phyloP scores from a whole-genome alignment of 2,888 invertebrate genomes.

The Metalampra italica region DNA sequence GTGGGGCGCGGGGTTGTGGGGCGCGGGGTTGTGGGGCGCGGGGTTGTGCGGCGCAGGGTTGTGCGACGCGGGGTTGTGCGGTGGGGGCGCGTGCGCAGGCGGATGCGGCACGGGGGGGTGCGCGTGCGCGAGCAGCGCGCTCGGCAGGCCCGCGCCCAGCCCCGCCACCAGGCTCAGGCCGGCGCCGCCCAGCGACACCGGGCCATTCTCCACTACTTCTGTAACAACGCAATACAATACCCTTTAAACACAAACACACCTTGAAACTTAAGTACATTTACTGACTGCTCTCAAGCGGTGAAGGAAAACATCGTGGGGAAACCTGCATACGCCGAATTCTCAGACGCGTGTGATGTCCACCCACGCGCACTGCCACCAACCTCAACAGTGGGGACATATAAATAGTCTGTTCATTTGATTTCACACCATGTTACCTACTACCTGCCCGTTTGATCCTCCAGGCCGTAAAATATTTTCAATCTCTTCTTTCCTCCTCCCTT shows the following conservation, averaged over 20 bases:
- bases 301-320: too few relatives aligned
- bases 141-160: slow-evolving; percentile 24
- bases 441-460: too few relatives aligned
- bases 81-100: slow-evolving; percentile 8
- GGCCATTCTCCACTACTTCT: slow-evolving; percentile 77
- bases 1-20: slow-evolving; percentile 19
- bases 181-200: slow-evolving; percentile 55
- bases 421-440: too few relatives aligned
- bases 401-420: too few relatives aligned
- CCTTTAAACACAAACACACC: not conserved
- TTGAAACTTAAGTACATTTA: not conserved
- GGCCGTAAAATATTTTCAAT: too few relatives aligned
- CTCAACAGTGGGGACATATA: too few relatives aligned
- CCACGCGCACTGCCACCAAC: too few relatives aligned
- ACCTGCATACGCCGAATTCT: too few relatives aligned
- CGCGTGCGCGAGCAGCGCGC: slow-evolving; percentile 39
- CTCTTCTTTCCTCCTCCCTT: too few relatives aligned
- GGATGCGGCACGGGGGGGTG: slow-evolving; percentile 28
- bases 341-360: too few relatives aligned
- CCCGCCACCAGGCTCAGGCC: slow-evolving; percentile 30
- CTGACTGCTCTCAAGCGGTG: too few relatives aligned
- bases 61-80: not conserved
- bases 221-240: slow-evolving; percentile 32
- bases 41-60: slow-evolving; percentile 28
- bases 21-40: slow-evolving; percentile 34